These are phyloP conservation scores for Ectemnius cavifrons DNA, from an alignment of 2,888 invertebrate species.

Conservation along the genomic window DNA sequence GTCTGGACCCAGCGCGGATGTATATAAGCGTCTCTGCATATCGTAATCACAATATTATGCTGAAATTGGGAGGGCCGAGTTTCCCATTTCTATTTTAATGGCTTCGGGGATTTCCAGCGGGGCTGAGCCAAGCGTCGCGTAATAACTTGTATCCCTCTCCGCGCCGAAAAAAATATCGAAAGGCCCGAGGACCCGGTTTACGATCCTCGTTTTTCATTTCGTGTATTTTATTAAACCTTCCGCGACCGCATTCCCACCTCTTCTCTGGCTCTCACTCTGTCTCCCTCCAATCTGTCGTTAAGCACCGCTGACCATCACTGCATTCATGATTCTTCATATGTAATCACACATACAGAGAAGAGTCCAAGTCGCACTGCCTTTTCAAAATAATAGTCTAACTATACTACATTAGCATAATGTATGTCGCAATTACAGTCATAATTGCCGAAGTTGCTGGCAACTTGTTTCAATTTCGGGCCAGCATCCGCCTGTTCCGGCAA, in stretches of 20 bases:
- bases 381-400: no score
- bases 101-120: slow-evolving; percentile 73
- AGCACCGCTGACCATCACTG: slow-evolving; percentile 6
- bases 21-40: slow-evolving; percentile 66
- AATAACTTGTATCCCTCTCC: slow-evolving; percentile 61
- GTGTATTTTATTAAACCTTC: slow-evolving; percentile 54
- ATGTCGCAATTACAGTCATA: slow-evolving; percentile 74
- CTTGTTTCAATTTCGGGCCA: slow-evolving; percentile 66
- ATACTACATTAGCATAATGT: slow-evolving; percentile 72
- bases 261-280: no score
- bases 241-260: slow-evolving; percentile 13
- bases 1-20: slow-evolving; percentile 57
- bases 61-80: slow-evolving; percentile 74
- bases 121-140: slow-evolving; percentile 64
- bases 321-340: no score
- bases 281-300: slow-evolving; percentile 26
- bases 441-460: slow-evolving; percentile 74
- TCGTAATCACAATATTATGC: slow-evolving; percentile 77
- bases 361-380: no score
- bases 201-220: slow-evolving; percentile 60
- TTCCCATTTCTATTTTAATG: slow-evolving; percentile 76
- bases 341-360: no score
- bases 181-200: slow-evolving; percentile 55
- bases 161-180: slow-evolving; percentile 53
- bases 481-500: slow-evolving; percentile 22